These are phyloP conservation scores for Heteractis magnifica DNA, from an alignment of 92 coral and sea anemone species.

Conservation along the genomic window DNA sequence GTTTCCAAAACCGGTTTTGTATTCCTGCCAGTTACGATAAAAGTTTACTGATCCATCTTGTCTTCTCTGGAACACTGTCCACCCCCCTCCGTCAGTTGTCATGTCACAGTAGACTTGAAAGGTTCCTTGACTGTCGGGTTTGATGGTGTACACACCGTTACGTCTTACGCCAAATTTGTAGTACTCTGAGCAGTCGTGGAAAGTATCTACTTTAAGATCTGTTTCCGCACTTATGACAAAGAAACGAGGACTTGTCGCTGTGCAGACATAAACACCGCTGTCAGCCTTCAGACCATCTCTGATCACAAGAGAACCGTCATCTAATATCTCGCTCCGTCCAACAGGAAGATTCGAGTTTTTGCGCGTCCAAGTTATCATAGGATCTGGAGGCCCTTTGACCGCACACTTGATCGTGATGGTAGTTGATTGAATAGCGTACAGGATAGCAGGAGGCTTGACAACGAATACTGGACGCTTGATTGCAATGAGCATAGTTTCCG, in stretches of 20 bases:
- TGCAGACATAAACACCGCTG: conserved; percentile 18
- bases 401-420: background rate
- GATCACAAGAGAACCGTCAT: conserved; percentile 12
- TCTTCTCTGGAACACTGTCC: conserved; percentile 56
- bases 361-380: conserved; percentile 4
- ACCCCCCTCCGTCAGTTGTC: conserved; percentile 35
- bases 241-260: conserved; percentile 33
- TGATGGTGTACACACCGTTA: background rate
- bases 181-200: background rate
- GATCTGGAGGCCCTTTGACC: background rate
- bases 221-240: conserved; percentile 4
- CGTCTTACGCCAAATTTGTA: conserved; percentile 6
- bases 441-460: conserved; percentile 22
- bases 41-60: conserved; percentile 51
- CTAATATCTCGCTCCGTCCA: background rate
- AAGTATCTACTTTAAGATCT: background rate
- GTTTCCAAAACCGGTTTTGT: conserved; percentile 59
- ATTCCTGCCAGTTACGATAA: conserved; percentile 41
- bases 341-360: conserved; percentile 12
- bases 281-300: background rate
- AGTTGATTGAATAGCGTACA: background rate
- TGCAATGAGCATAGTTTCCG: conserved; percentile 5
- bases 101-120: conserved; percentile 34
- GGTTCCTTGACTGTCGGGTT: background rate
- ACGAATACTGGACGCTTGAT: conserved; percentile 19